A percentile compares a stretch with the other conserved stretches of the same genome.
Conservation (phyloP, 2,888 invertebrate species). For the Dimorphilus gyrociliatus region DNA sequence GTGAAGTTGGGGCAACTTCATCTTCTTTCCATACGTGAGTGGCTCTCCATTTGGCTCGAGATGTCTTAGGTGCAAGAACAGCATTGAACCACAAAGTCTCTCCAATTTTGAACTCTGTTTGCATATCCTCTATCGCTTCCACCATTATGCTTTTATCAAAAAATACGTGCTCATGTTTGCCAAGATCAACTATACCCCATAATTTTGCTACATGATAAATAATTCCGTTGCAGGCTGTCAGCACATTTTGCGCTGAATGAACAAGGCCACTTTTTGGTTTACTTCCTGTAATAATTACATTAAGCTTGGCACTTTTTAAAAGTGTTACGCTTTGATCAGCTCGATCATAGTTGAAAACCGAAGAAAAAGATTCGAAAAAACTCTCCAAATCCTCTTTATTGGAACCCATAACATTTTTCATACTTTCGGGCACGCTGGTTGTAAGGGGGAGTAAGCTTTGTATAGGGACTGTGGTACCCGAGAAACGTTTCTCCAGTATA, state of each 20-base stretch:
- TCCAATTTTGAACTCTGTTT: conserved; percentile 29
- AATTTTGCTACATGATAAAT: conserved; percentile 37
- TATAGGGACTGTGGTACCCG: conserved; percentile 24
- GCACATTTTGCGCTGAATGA: too few species aligned
- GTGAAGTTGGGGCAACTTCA: too few species aligned
- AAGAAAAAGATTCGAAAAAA: conserved; percentile 28
- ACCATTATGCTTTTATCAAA: conserved; percentile 35
- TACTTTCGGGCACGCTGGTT: conserved; percentile 19
- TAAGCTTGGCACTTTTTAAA: conserved; percentile 30
- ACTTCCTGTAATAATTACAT: conserved; percentile 35
- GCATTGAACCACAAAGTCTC: conserved; percentile 36
- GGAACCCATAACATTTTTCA: conserved; percentile 34
- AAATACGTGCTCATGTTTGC: conserved; percentile 38
- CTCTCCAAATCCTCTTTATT: conserved; percentile 31
- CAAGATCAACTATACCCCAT: conserved; percentile 39
- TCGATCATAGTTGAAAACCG: conserved; percentile 25
- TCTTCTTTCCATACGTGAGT: conserved; percentile 36
- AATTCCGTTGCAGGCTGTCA: conserved; percentile 23
- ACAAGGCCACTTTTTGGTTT: conserved; percentile 18
- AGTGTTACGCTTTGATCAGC: conserved; percentile 30
- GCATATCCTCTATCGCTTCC: conserved; percentile 31
- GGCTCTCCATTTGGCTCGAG: conserved; percentile 36
- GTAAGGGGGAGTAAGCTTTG: neutral
- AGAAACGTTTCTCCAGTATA: conserved; percentile 32
- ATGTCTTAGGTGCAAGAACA: conserved; percentile 35